Conservation (phyloP, 2,797 vertebrate species). For the Saxicola maurus region DNA sequence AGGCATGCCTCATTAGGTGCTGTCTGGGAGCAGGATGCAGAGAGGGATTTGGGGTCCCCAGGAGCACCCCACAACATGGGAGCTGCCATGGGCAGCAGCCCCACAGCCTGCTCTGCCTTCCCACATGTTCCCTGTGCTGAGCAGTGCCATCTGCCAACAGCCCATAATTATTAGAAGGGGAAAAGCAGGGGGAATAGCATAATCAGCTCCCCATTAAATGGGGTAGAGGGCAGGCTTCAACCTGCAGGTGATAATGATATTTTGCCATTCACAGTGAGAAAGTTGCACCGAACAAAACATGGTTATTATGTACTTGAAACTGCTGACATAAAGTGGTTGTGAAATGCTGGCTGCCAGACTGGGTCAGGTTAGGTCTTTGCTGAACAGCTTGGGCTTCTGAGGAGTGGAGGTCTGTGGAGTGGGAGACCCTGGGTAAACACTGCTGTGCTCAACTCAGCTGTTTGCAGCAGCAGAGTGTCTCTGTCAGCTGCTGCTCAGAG, state of each 20-base stretch:
- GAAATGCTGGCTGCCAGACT: conserved; percentile 53
- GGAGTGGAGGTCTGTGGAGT: background rate
- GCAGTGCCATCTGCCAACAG: conserved; percentile 44
- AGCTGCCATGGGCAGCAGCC: accelerated
- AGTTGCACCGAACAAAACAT: conserved; percentile 37
- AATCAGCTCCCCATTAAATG: conserved; percentile 20
- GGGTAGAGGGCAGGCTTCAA: conserved; percentile 52
- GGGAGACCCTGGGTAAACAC: conserved; percentile 23
- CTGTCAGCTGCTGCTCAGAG: background rate
- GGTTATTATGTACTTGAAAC: conserved; percentile 53
- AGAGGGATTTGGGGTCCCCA: accelerated
- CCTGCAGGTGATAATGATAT: conserved; percentile 61
- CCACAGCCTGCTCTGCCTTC: background rate
- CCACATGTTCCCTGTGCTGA: accelerated
- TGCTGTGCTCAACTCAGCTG: background rate
- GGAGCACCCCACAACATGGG: accelerated
- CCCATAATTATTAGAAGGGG: background rate
- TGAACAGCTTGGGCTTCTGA: conserved; percentile 30
- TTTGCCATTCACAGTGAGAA: conserved; percentile 47
- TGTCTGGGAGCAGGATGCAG: background rate
- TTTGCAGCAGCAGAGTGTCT: background rate
- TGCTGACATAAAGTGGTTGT: conserved; percentile 55
- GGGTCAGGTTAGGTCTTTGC: conserved; percentile 58
- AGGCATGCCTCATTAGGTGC: background rate
- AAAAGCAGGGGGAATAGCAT: background rate